phyloP scores from a whole-genome alignment of 2,113 vertebrate species.

The Dasyprocta punctata region DNA sequence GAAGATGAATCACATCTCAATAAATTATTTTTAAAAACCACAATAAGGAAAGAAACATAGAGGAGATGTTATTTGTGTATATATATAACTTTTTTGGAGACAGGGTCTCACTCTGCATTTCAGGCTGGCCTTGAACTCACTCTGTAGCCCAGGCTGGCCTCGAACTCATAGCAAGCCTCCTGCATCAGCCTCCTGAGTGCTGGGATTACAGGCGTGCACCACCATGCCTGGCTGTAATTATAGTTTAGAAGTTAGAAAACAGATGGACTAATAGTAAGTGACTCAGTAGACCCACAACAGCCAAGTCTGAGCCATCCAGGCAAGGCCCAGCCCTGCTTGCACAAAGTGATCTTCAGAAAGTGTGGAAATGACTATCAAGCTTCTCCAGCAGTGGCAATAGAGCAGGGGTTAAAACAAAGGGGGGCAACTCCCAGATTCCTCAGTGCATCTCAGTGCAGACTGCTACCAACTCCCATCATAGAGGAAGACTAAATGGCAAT shows the following conservation, averaged over 20 bases:
- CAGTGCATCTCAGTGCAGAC: not conserved
- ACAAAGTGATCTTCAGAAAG: not conserved
- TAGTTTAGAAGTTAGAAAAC: not conserved
- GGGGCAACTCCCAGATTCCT: not conserved
- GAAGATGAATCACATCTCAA: not conserved
- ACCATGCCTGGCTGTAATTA: no score
- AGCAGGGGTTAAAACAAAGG: not conserved
- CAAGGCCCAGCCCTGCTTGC: not conserved
- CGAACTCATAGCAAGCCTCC: no score
- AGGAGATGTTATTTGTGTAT: no score
- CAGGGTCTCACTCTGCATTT: no score
- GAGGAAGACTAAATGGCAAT: not conserved
- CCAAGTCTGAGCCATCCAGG: not conserved
- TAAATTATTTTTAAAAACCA: not conserved
- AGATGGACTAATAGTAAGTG: not conserved
- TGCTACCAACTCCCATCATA: not conserved
- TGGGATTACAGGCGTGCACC: no score
- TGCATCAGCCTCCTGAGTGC: no score
- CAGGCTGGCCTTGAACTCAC: no score
- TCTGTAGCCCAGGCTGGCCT: no score
- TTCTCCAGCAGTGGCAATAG: not conserved
- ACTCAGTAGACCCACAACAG: not conserved
- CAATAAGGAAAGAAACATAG: not conserved
- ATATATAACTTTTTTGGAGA: no score
- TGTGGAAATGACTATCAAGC: not conserved